Percentiles rank a stretch among this genome's conserved stretches.
Evolutionary conservation across 2,797 vertebrate genomes (phyloP).

Genomic region (Pipistrellus pipistrellus): DNA sequence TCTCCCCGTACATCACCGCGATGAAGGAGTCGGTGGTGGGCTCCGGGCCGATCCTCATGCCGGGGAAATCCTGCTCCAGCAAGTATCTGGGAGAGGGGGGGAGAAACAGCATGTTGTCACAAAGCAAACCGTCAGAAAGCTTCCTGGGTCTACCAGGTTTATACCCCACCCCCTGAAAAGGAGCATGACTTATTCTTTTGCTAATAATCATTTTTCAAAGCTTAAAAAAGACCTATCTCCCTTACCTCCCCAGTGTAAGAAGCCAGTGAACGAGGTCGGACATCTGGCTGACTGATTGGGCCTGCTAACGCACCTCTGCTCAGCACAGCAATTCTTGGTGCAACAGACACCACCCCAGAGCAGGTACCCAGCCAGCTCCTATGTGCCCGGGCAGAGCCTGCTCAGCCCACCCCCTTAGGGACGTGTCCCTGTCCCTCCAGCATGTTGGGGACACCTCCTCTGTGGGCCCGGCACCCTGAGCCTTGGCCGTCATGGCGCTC

Average conservation of each 20-base stretch:
- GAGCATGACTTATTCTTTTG: background rate
- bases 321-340: background rate
- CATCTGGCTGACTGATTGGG: background rate
- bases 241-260: background rate
- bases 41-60: conserved; percentile 98
- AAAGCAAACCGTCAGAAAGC: background rate
- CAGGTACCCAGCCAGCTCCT: background rate
- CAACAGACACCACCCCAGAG: background rate
- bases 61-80: conserved; percentile 97
- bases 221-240: background rate
- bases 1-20: conserved; percentile 97
- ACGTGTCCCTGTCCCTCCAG: background rate
- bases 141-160: background rate
- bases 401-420: background rate
- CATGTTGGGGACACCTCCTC: background rate
- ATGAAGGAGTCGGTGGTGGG: conserved; percentile 99
- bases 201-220: background rate
- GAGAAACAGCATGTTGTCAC: background rate
- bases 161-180: background rate
- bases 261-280: background rate
- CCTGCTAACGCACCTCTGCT: background rate
- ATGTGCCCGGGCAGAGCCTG: background rate
- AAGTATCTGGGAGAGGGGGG: conserved; percentile 91
- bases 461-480: background rate
- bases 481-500: background rate